Percentiles rank a stretch among this genome's conserved stretches.
phyloP scores from a whole-genome alignment of 2,888 invertebrate species.

The Gerosis bhagava region DNA sequence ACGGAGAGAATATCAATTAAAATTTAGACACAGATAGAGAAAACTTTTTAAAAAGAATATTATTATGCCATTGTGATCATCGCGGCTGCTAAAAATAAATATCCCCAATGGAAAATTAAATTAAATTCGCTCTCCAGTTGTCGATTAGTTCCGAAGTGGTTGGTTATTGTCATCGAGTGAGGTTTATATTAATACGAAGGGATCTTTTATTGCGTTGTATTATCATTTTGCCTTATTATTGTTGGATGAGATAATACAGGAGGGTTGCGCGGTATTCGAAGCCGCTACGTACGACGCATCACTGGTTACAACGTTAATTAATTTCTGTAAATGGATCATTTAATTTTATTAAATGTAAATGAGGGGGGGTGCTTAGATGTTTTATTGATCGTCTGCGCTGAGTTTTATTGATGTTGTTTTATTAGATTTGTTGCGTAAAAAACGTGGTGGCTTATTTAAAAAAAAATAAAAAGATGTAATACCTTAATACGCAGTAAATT shows the following conservation, averaged over 20 bases:
- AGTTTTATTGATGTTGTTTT: conserved; percentile 15
- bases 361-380: conserved; percentile 66
- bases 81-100: conserved; percentile 31
- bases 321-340: conserved; percentile 81
- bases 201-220: conserved; percentile 65
- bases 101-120: conserved; percentile 58
- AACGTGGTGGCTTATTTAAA: no score
- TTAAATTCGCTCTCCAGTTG: conserved; percentile 63
- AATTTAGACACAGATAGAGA: no score
- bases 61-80: conserved; percentile 7
- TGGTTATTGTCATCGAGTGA: conserved; percentile 74
- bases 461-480: no score
- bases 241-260: conserved; percentile 50
- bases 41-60: conserved; percentile 12
- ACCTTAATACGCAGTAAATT: no score
- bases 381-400: conserved; percentile 46
- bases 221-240: conserved; percentile 68
- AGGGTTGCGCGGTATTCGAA: conserved; percentile 37
- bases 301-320: conserved; percentile 78
- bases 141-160: conserved; percentile 74
- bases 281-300: conserved; percentile 66
- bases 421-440: conserved; percentile 1
- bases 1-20: no score
- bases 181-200: conserved; percentile 77
- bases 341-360: conserved; percentile 82